Conservation (phyloP, 1,140 invertebrate genomes). For the Dryas iulia region DNA sequence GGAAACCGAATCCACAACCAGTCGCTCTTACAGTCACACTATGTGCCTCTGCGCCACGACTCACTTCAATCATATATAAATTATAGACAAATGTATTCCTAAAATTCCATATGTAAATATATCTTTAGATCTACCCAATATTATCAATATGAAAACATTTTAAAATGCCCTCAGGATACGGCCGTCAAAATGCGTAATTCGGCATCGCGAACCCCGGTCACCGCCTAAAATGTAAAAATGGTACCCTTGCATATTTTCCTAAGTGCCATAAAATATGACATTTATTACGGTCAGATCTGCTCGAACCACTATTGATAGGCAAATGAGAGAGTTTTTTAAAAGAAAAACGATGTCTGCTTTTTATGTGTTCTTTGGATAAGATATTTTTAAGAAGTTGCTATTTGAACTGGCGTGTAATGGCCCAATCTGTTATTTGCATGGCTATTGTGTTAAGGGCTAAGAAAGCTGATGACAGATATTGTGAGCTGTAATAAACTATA, state of each 20-base stretch:
- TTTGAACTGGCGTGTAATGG: slow-evolving; percentile 54
- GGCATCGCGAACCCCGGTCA: slow-evolving; percentile 67
- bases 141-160: slow-evolving; percentile 43
- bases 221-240: slow-evolving; percentile 75
- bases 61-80: too few relatives aligned
- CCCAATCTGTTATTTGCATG: slow-evolving; percentile 24
- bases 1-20: too few relatives aligned
- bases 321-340: slow-evolving; percentile 80
- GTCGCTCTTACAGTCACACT: too few relatives aligned
- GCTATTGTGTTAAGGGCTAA: slow-evolving; percentile 6
- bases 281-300: slow-evolving; percentile 80
- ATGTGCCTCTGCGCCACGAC: too few relatives aligned
- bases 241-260: slow-evolving; percentile 79
- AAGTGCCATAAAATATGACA: slow-evolving; percentile 79
- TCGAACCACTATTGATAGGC: slow-evolving; percentile 79
- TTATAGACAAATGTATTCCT: neutral
- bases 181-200: slow-evolving; percentile 67
- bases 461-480: too few relatives aligned
- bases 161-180: slow-evolving; percentile 63
- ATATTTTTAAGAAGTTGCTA: slow-evolving; percentile 68
- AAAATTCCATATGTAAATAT: neutral
- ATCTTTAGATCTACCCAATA: slow-evolving; percentile 5
- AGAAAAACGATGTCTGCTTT: slow-evolving; percentile 80
- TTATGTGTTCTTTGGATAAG: slow-evolving; percentile 78
- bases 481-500: too few relatives aligned